Conservation (phyloP, 2,797 vertebrate species). For the Xenops minutus region DNA sequence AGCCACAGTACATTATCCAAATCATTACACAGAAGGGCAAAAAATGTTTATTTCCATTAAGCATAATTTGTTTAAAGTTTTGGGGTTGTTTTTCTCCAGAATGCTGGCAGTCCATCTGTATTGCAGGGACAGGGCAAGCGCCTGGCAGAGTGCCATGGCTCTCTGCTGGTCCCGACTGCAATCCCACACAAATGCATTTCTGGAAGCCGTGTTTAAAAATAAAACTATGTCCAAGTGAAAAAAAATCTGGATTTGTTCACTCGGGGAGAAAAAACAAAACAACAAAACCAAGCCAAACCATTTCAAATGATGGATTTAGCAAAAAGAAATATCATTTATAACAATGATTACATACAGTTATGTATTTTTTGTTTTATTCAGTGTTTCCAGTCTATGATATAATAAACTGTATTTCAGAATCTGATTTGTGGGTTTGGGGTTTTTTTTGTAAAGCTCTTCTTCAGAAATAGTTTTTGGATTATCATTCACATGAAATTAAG, state of each 20-base stretch:
- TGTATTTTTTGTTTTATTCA: background rate
- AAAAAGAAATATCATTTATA: background rate
- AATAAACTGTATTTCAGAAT: constrained; percentile 18
- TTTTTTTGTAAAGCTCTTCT: background rate
- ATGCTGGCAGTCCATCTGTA: background rate
- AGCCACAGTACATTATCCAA: background rate
- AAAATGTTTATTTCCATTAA: constrained; percentile 53
- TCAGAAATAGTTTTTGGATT: constrained; percentile 39
- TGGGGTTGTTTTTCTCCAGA: constrained; percentile 47
- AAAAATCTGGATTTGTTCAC: constrained; percentile 19
- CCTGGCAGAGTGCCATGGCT: background rate
- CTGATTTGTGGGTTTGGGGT: background rate
- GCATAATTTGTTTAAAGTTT: constrained; percentile 52
- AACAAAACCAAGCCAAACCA: background rate
- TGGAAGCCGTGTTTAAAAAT: constrained; percentile 40
- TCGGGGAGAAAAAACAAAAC: background rate
- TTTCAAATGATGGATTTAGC: background rate
- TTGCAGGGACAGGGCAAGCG: background rate
- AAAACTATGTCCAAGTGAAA: constrained; percentile 22
- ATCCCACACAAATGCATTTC: constrained; percentile 25
- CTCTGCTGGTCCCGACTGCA: constrained; percentile 11
- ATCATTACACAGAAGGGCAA: background rate
- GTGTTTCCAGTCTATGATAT: background rate
- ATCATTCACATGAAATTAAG: constrained; percentile 15
- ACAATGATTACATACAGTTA: constrained; percentile 2